phyloP scores from a whole-genome alignment of 1,140 invertebrate species.

The Stenopsyche tienmushanensis region DNA sequence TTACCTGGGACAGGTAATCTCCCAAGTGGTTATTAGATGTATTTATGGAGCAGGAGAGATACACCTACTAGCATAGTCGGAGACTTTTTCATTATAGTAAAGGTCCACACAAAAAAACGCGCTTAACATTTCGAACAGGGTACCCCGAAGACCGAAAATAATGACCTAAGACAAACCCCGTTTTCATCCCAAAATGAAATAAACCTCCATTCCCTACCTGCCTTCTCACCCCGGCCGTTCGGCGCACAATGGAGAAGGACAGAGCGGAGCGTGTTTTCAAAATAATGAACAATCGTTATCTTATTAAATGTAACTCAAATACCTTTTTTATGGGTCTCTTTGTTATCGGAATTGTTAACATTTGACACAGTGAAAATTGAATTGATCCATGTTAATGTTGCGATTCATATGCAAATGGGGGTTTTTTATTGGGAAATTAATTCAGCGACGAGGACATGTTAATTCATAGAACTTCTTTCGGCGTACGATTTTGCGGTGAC shows the following conservation, averaged over 20 bases:
- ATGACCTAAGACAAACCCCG: conserved; percentile 37
- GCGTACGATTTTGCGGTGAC: too few relatives aligned
- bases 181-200: conserved; percentile 22
- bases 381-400: too few relatives aligned
- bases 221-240: conserved; percentile 21
- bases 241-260: conserved; percentile 13
- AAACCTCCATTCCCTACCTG: conserved; percentile 22
- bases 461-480: too few relatives aligned
- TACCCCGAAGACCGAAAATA: conserved; percentile 38
- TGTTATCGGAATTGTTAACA: too few relatives aligned
- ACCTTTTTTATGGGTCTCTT: too few relatives aligned
- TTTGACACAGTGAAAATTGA: too few relatives aligned
- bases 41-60: conserved; percentile 32
- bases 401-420: too few relatives aligned
- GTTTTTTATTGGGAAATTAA: too few relatives aligned
- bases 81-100: conserved; percentile 26
- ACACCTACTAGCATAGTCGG: conserved; percentile 23
- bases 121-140: conserved; percentile 24
- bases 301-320: too few relatives aligned
- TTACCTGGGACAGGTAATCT: conserved; percentile 38
- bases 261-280: conserved; percentile 15
- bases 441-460: too few relatives aligned
- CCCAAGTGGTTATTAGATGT: conserved; percentile 37
- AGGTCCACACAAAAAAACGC: conserved; percentile 17
- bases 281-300: conserved; percentile 26